Percentiles rank a stretch among this genome's conserved stretches.
Evolutionary conservation across 2,888 invertebrate species (phyloP).

Genomic region (Callosobruchus maculatus): DNA sequence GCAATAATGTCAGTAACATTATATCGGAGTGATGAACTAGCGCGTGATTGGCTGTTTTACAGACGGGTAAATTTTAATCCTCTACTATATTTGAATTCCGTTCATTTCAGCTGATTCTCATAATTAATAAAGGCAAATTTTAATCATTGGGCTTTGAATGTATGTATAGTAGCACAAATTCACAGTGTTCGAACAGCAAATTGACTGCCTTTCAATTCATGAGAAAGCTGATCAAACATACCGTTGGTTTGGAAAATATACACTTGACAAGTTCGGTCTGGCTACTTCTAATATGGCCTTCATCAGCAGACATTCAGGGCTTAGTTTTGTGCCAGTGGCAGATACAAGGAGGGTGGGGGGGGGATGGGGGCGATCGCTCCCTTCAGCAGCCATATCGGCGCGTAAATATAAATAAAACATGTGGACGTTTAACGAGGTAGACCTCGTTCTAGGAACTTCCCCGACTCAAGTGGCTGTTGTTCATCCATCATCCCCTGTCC

Average conservation of each 20-base stretch:
- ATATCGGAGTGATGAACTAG: neutral
- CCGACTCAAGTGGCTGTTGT: too few species aligned
- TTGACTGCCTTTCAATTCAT: neutral
- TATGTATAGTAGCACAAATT: neutral
- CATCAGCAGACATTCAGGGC: neutral
- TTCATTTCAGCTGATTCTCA: neutral
- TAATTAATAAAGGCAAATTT: neutral
- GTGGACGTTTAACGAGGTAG: too few species aligned
- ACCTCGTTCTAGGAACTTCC: too few species aligned
- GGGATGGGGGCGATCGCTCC: too few species aligned
- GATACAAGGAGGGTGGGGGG: too few species aligned
- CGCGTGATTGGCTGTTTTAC: neutral
- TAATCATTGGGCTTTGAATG: neutral
- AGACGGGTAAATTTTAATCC: neutral
- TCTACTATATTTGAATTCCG: neutral
- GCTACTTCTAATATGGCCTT: neutral
- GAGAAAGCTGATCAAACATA: neutral
- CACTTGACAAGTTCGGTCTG: neutral
- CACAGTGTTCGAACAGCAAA: neutral
- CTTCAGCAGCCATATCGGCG: too few species aligned
- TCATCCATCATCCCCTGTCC: too few species aligned
- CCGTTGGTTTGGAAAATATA: neutral
- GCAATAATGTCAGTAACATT: neutral
- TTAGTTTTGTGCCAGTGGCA: too few species aligned
- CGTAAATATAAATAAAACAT: too few species aligned